These are phyloP conservation scores for Pholis gunnellus DNA, from an alignment of 2,113 vertebrate species.

Conservation along the genomic window DNA sequence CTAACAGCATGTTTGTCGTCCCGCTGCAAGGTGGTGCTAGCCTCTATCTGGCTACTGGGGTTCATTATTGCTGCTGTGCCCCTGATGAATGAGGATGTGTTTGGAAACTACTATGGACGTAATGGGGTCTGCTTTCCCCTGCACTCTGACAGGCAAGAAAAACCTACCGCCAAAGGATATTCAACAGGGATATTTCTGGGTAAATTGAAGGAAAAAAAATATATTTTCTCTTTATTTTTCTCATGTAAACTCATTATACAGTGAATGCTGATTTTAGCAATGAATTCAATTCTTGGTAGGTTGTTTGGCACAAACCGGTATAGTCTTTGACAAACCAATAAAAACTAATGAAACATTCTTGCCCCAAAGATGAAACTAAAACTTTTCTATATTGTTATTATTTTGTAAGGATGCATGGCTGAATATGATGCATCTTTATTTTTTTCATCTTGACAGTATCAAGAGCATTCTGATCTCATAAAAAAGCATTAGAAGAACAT, in stretches of 20 bases:
- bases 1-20: slow-evolving; percentile 27
- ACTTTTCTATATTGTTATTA: background rate
- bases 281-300: background rate
- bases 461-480: background rate
- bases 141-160: slow-evolving; percentile 88
- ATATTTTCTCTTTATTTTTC: background rate
- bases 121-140: slow-evolving; percentile 91
- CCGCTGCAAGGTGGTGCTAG: slow-evolving; percentile 66
- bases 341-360: background rate
- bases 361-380: background rate
- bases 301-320: background rate
- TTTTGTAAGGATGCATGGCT: background rate
- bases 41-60: slow-evolving; percentile 85
- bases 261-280: background rate
- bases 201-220: slow-evolving; percentile 68
- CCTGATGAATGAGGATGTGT: slow-evolving; percentile 85
- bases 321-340: too few relatives aligned
- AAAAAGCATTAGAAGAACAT: too few relatives aligned
- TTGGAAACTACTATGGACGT: slow-evolving; percentile 90
- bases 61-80: slow-evolving; percentile 86
- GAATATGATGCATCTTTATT: background rate
- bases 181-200: slow-evolving; percentile 90
- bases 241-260: background rate
- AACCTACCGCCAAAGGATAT: slow-evolving; percentile 84
- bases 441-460: background rate